Evolutionary conservation across 2,888 invertebrate genomes (phyloP), one percentile per base, ranked within the genome.

Genomic region (Imbricaverruca yamaguchii): DNA sequence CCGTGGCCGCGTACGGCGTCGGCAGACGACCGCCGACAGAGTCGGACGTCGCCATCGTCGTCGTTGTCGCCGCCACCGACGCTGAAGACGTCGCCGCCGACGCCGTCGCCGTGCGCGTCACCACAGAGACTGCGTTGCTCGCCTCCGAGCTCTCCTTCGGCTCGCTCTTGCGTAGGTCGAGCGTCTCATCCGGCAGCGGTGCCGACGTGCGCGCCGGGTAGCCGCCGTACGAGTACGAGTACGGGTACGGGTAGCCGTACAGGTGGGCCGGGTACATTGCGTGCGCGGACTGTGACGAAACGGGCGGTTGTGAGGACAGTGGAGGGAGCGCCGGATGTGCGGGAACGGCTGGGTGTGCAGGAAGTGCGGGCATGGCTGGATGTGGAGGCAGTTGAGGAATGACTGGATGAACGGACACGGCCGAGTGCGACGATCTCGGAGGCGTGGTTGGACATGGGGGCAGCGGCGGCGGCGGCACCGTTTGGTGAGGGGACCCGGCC

Each of bases 171-270:
- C 67, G 25, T 25, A 67, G 25, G 39, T 67, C 67, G 11, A 67
- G 67, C 25, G 39, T 67, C 39, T 67, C 67, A 3, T 12, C 65
- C 11, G 65, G n/a, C 67, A 25, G 25, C 39, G 39, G 25, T 6
- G 67, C 25, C 39, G 67, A 1, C 67, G 67, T 4, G 1, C 67
- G 67, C 39, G 13, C 25, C 67, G 67, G 67, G 67, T 67, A 67
- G 25, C 67, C 67, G 11, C 12, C 12, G 67, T 67, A 67, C 25
- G 67, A 13, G 67, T 67, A 67, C 12, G 25, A 13, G 67, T 67
- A 67, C 67, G 8, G 67, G 67, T 67, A 67, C 25, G 25, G 67
- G 67, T 67, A 67, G 67, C 67, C 67, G 67, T 67, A 67, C 25
- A 39, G 4, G 25, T 7, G 23, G 4, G 21, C 18, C 67, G 67